Base-by-base conservation (phyloP, 2,888 invertebrate species). In the Ichneumoninae sp. region DNA sequence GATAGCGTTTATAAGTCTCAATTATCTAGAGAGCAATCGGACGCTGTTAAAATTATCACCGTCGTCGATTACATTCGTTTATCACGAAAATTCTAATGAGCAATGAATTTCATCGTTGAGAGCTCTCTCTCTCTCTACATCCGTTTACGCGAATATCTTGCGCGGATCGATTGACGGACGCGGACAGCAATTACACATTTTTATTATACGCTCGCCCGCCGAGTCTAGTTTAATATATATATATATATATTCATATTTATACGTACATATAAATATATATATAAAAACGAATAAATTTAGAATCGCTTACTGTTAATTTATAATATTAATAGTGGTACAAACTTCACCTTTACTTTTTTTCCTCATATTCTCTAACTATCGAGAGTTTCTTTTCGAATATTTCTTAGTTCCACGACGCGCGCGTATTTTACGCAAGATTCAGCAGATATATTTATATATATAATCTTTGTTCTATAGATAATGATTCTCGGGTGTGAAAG, bases 391-490 rank as follows among this genome's bases (percentile, higher is more conserved):
- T 10, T 44, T 66, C 36, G 69, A 22, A 54, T 70, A 50, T 75
- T 74, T 84, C 70, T 66, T 72, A 87, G 79, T 90, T 85, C 86
- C 85, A 84, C 85, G 88, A 80, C 79, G 86, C 83, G 82, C 65
- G n/a, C 19, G n/a, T 83, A 26, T 65, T 77, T 22, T 66, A 60
- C 44, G 57, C 68, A 50, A 60, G 3, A 52, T 36, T 82, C 60
- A n/a, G 22, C 72, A 79, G n/a, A 50, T 40, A 50, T 44, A 47
- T 47, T 47, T 47, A 47, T 40, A 40, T 40, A 10, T 40, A 60
- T 57, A 36, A 33, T 72, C n/a, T 69, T 40, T 76, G 50, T 69
- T 22, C 62, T 70, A 81, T 70, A 16, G 62, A 62, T 66, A 44
- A 68, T 44, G 16, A 62, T 62, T 62, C 33, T 62, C 33, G 66